Conservation (phyloP, 1,140 invertebrate species). For the Berghia stephanieae region DNA sequence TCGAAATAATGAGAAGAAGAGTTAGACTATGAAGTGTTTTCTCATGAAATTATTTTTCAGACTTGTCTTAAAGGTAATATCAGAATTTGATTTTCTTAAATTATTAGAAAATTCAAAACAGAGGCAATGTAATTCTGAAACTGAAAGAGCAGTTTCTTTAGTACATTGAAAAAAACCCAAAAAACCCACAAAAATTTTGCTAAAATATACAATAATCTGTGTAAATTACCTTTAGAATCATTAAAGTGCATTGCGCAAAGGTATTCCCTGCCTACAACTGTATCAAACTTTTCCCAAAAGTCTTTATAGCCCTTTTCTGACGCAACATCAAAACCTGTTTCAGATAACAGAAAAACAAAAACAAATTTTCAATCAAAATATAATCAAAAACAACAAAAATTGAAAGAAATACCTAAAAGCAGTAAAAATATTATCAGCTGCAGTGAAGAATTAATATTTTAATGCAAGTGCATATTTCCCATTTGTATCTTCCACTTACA, state of each 20-base stretch:
- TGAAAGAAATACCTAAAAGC: conserved; percentile 4
- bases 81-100: not conserved
- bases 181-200: too few relatives aligned
- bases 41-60: too few relatives aligned
- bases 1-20: too few relatives aligned
- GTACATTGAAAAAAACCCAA: too few relatives aligned
- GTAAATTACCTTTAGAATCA: conserved; percentile 69
- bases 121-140: not conserved
- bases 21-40: too few relatives aligned
- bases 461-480: too few relatives aligned
- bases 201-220: not conserved
- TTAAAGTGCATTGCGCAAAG: conserved; percentile 71
- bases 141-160: too few relatives aligned
- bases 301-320: conserved; percentile 64
- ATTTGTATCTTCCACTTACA: too few relatives aligned
- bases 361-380: not conserved
- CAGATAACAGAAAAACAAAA: conserved; percentile 28
- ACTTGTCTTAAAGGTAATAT: too few relatives aligned
- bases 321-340: conserved; percentile 69
- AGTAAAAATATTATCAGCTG: conserved; percentile 7
- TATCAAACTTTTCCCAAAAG: conserved; percentile 68
- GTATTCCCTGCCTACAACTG: conserved; percentile 68
- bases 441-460: not conserved
- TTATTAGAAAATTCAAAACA: not conserved
- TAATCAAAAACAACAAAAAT: not conserved